Evolutionary conservation across 2,888 invertebrate genomes (phyloP).

Genomic region (Dichetophora obliterata): DNA sequence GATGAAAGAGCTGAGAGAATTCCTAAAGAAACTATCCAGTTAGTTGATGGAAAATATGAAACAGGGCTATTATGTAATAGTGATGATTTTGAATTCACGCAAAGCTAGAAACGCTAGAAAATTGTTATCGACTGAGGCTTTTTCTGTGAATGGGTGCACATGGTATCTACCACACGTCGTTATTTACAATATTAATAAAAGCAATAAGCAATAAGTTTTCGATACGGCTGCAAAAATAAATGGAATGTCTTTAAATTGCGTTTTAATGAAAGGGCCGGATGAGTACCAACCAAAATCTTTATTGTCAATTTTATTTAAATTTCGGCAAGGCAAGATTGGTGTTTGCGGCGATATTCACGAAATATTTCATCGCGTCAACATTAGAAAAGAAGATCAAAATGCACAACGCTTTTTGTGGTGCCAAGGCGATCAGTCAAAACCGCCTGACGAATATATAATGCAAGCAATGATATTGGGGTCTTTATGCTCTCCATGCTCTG

Average conservation of each 20-base stretch:
- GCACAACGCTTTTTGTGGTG: not conserved
- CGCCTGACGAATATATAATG: not conserved
- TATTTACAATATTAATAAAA: slow-evolving; percentile 70
- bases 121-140: too few relatives aligned
- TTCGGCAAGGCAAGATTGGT: slow-evolving; percentile 23
- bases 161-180: not conserved
- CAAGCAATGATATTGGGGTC: too few relatives aligned
- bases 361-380: not conserved
- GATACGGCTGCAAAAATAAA: slow-evolving; percentile 21
- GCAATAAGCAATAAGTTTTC: slow-evolving; percentile 23
- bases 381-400: not conserved
- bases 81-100: too few relatives aligned
- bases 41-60: too few relatives aligned
- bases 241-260: slow-evolving; percentile 25
- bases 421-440: not conserved
- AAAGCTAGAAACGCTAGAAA: too few relatives aligned
- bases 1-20: too few relatives aligned
- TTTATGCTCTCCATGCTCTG: too few relatives aligned
- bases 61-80: too few relatives aligned
- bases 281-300: slow-evolving; percentile 17
- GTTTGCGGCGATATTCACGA: not conserved
- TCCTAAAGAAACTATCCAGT: too few relatives aligned
- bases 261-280: slow-evolving; percentile 16
- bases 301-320: slow-evolving; percentile 26
- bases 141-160: too few relatives aligned